Evolutionary conservation across 2,113 vertebrate genomes (phyloP).

Genomic region (Cinclus cinclus): DNA sequence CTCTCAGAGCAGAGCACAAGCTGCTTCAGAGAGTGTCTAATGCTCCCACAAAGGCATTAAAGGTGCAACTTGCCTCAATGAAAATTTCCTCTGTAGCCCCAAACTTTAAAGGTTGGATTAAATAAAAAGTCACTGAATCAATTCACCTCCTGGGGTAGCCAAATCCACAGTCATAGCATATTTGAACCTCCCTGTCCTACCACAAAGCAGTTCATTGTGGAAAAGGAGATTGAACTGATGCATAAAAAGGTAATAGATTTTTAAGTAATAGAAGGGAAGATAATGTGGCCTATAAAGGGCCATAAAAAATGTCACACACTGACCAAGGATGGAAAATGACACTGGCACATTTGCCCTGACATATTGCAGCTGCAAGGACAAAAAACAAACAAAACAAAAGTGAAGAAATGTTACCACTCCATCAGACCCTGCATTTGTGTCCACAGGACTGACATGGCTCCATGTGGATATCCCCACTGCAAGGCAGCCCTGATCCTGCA

Average conservation of each 20-base stretch:
- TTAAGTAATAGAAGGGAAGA: constrained; percentile 37
- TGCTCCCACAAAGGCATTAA: background rate
- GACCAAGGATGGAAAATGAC: background rate
- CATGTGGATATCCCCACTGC: background rate
- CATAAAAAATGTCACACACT: constrained; percentile 18
- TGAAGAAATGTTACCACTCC: background rate
- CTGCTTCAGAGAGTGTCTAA: background rate
- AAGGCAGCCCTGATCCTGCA: background rate
- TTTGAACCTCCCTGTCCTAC: background rate
- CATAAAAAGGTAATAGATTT: constrained; percentile 52
- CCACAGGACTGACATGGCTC: rapidly evolving
- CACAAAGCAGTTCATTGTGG: background rate
- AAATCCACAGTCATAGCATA: background rate
- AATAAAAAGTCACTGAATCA: constrained; percentile 21
- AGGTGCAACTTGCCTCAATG: background rate
- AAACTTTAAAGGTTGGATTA: constrained; percentile 13
- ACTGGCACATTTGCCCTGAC: background rate
- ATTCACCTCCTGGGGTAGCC: background rate
- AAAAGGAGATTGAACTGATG: constrained; percentile 26
- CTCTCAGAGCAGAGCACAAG: background rate
- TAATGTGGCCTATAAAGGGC: constrained; percentile 27
- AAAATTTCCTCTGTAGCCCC: background rate
- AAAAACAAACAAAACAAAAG: background rate
- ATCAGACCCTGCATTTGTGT: background rate
- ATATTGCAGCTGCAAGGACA: background rate